These are phyloP conservation scores for Sandelia bainsii DNA, from an alignment of 2,797 vertebrate species.

Conservation along the genomic window DNA sequence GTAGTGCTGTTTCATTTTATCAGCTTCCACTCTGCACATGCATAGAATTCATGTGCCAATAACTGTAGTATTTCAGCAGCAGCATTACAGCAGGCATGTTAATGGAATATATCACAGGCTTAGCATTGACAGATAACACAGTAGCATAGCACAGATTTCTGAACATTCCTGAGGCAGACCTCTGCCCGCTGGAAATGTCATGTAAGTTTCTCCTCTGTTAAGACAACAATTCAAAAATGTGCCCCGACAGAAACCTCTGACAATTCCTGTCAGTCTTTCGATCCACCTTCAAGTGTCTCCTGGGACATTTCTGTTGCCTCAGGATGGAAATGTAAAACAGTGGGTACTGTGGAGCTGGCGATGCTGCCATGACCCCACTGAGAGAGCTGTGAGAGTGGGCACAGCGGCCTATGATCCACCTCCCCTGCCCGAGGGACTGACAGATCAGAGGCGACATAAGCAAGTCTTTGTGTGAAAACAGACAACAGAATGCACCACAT, in stretches of 20 bases:
- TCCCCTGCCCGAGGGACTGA: constrained; percentile 34
- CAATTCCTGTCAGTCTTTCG: constrained; percentile 9
- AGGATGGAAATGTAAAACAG: constrained; percentile 40
- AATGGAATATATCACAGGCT: constrained; percentile 7
- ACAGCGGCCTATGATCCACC: constrained; percentile 29
- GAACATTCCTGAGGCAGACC: constrained; percentile 8
- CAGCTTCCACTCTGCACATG: not conserved
- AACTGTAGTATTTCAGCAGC: not conserved
- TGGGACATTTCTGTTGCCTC: constrained; percentile 42
- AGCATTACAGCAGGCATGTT: not conserved
- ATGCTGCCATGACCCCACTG: constrained; percentile 17
- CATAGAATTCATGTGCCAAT: not conserved
- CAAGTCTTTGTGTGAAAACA: constrained; percentile 59
- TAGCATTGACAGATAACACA: not conserved
- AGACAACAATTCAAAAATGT: constrained; percentile 25
- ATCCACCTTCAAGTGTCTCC: constrained; percentile 45
- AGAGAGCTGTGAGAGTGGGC: constrained; percentile 29
- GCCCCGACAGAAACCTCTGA: constrained; percentile 22
- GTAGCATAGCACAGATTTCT: not conserved
- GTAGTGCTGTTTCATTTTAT: constrained; percentile 1
- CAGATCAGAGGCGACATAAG: constrained; percentile 59
- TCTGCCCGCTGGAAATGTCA: constrained; percentile 17
- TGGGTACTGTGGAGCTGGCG: not conserved
- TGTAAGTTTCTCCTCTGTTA: constrained; percentile 1
- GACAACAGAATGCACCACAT: constrained; percentile 37